These are phyloP conservation scores for Zeuzera pyrina DNA, from an alignment of 2,888 invertebrate genomes.

Conservation along the genomic window DNA sequence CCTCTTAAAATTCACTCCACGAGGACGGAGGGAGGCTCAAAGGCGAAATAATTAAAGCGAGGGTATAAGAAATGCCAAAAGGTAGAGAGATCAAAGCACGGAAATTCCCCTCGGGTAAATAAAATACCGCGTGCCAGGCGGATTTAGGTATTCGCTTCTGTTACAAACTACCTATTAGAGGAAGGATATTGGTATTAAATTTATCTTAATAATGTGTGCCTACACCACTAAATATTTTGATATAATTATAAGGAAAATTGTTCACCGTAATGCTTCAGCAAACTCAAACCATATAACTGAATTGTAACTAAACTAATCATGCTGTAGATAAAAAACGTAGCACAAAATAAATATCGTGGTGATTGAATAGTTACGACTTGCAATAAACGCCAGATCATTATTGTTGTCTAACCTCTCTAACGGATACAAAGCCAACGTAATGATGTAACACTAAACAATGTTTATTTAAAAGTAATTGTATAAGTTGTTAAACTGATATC, in stretches of 20 bases:
- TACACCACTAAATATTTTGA: no score
- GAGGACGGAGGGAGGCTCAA: constrained; percentile 49
- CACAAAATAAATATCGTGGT: no score
- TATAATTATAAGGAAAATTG: no score
- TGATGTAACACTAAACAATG: no score
- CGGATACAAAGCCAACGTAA: no score
- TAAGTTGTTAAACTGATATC: no score
- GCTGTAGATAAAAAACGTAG: not conserved
- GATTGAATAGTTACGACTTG: no score
- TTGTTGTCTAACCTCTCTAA: no score
- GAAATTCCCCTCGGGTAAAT: constrained; percentile 52
- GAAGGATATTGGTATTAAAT: not conserved
- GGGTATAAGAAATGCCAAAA: constrained; percentile 58
- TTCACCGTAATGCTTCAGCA: no score
- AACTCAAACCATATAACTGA: no score
- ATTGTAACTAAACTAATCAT: not conserved
- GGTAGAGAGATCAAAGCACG: constrained; percentile 56
- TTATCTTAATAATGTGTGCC: not conserved
- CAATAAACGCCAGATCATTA: no score
- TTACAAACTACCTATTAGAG: not conserved
- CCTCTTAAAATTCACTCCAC: constrained; percentile 67
- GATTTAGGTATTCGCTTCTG: constrained; percentile 33
- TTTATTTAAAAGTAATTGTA: no score
- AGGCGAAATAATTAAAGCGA: constrained; percentile 68
- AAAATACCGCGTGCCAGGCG: constrained; percentile 38